phyloP scores from a whole-genome alignment of 2,888 invertebrate species.

The Watsonalla cultraria region DNA sequence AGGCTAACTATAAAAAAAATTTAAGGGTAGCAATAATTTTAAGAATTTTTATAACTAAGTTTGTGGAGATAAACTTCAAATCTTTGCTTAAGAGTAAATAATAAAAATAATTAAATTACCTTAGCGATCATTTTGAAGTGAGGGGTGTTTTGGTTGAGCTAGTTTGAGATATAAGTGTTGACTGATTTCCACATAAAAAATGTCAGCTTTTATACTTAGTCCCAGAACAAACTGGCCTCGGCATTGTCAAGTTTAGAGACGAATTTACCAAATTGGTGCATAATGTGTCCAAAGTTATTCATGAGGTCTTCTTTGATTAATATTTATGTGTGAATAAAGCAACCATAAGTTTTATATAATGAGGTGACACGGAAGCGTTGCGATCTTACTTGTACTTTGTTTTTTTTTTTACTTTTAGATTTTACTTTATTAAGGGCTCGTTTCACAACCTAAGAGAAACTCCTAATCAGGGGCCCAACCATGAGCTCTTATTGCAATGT shows the following conservation, averaged over 20 bases:
- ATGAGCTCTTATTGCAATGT: no score
- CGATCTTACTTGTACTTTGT: no score
- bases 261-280: constrained; percentile 34
- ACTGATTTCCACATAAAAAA: constrained; percentile 40
- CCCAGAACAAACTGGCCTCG: constrained; percentile 47
- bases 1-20: no score
- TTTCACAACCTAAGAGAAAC: no score
- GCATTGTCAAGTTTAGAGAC: constrained; percentile 46
- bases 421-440: no score
- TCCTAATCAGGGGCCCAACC: no score
- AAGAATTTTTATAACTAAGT: no score
- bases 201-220: constrained; percentile 53
- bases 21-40: no score
- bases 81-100: no score
- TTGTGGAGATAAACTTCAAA: no score
- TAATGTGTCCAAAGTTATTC: constrained; percentile 34
- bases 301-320: constrained; percentile 33
- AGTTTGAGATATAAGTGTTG: constrained; percentile 33
- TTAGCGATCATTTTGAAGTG: constrained; percentile 52
- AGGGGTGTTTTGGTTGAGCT: constrained; percentile 6
- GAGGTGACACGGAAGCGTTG: no score
- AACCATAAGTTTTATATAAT: not conserved
- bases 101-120: constrained; percentile 28
- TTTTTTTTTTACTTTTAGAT: no score
- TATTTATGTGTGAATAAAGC: constrained; percentile 17